Evolutionary conservation across 2,113 vertebrate species (phyloP).

Genomic region (Scatophagus argus): DNA sequence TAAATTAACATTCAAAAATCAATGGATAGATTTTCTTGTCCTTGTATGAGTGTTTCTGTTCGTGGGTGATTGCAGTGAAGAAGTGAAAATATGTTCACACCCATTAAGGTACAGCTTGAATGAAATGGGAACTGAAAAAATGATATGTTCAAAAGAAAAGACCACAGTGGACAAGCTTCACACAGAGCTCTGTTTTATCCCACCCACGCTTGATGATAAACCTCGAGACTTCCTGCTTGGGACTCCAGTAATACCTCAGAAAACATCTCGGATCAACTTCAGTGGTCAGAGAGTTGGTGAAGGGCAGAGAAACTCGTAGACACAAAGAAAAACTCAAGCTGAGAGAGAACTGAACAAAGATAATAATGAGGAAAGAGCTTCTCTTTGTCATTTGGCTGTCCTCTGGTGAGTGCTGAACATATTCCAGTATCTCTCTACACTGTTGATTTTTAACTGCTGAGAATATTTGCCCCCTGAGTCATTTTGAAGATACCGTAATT

Average conservation of each 20-base stretch:
- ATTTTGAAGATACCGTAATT: neutral
- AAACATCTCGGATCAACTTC: neutral
- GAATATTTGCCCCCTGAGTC: too few relatives aligned
- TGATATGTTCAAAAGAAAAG: constrained; percentile 7
- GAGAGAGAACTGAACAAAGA: too few relatives aligned
- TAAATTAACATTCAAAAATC: neutral
- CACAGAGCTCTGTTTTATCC: neutral
- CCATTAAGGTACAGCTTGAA: neutral
- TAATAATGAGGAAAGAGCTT: neutral
- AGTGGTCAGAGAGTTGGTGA: neutral
- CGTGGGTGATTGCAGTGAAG: neutral
- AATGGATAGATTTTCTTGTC: neutral
- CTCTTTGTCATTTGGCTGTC: neutral
- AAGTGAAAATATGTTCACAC: neutral
- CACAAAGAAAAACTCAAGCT: too few relatives aligned
- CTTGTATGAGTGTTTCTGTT: neutral
- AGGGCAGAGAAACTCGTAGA: neutral
- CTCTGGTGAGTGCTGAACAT: neutral
- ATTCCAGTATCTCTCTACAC: neutral
- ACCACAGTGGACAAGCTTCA: neutral
- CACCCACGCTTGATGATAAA: neutral
- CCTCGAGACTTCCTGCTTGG: neutral
- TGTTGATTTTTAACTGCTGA: too few relatives aligned
- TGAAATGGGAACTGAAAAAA: constrained; percentile 20
- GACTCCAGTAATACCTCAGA: neutral